Percentiles rank a stretch among this genome's conserved stretches.
Conservation (phyloP, 2,113 vertebrate genomes). For the Kobus ellipsiprymnus region DNA sequence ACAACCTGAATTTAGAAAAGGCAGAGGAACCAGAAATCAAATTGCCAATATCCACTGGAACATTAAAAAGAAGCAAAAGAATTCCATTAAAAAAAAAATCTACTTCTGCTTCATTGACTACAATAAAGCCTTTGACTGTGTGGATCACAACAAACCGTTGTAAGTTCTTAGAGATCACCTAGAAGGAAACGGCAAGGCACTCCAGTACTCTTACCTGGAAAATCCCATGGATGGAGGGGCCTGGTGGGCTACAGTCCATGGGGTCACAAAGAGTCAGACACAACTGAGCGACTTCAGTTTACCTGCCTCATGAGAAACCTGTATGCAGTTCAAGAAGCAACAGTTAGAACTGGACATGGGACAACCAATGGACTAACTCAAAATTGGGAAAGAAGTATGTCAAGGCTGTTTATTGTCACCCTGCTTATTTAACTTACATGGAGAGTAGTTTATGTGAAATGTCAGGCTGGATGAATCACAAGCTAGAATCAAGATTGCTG, state of each 20-base stretch:
- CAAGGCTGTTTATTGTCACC: background rate
- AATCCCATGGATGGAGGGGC: background rate
- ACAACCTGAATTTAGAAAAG: background rate
- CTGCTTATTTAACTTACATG: background rate
- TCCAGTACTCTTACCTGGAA: background rate
- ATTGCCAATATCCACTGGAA: background rate
- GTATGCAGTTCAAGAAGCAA: background rate
- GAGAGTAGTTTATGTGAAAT: background rate
- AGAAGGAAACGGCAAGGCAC: background rate
- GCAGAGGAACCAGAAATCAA: background rate
- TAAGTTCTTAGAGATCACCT: background rate
- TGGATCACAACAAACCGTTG: background rate
- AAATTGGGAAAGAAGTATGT: background rate
- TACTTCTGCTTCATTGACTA: background rate
- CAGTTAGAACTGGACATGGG: background rate
- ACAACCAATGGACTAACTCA: background rate
- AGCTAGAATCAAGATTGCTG: background rate
- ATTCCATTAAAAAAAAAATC: background rate
- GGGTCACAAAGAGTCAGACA: rapidly evolving
- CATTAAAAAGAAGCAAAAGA: background rate
- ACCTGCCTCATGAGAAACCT: background rate
- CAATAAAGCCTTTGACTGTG: background rate
- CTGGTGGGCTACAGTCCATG: background rate
- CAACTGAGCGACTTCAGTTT: background rate
- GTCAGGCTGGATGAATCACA: background rate